These are phyloP conservation scores for Scaptomyza caliginosa DNA, from an alignment of 2,888 invertebrate genomes.

Conservation along the genomic window DNA sequence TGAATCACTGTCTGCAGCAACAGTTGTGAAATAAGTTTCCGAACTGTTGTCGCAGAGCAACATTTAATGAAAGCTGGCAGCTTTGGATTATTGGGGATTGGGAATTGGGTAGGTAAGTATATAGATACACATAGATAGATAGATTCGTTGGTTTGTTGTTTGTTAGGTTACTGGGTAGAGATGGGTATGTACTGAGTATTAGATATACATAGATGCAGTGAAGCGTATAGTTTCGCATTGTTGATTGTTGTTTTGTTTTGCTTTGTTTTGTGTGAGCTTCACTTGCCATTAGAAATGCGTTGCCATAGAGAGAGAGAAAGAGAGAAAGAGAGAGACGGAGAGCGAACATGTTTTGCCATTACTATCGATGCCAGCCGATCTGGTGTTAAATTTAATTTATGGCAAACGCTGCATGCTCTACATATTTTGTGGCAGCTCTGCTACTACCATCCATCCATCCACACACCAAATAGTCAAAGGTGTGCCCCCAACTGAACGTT, in stretches of 20 bases:
- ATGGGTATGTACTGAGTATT: background rate
- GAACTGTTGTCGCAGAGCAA: constrained; percentile 4
- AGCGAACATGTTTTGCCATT: constrained; percentile 1
- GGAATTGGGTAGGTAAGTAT: constrained; percentile 24
- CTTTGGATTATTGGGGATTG: constrained; percentile 28
- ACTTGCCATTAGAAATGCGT: constrained; percentile 76
- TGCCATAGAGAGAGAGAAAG: constrained; percentile 10
- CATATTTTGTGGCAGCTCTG: constrained; percentile 61
- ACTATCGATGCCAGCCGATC: constrained; percentile 67
- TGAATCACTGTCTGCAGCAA: constrained; percentile 4
- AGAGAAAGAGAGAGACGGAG: background rate
- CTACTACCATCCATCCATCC: constrained; percentile 14
- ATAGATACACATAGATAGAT: constrained; percentile 26
- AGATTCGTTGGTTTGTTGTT: background rate
- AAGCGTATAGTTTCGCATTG: constrained; percentile 68
- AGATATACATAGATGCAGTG: constrained; percentile 55
- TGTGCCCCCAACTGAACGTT: constrained; percentile 37
- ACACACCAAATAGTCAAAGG: constrained; percentile 44
- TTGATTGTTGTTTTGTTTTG: constrained; percentile 47
- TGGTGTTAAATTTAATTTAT: constrained; percentile 80
- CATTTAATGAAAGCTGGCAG: constrained; percentile 49
- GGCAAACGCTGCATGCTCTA: constrained; percentile 78
- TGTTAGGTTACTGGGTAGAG: background rate
- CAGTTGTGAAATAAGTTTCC: constrained; percentile 27
- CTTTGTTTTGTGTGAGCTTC: constrained; percentile 57